phyloP scores from a whole-genome alignment of 1,140 invertebrate genomes.

The Eupeodes corollae region DNA sequence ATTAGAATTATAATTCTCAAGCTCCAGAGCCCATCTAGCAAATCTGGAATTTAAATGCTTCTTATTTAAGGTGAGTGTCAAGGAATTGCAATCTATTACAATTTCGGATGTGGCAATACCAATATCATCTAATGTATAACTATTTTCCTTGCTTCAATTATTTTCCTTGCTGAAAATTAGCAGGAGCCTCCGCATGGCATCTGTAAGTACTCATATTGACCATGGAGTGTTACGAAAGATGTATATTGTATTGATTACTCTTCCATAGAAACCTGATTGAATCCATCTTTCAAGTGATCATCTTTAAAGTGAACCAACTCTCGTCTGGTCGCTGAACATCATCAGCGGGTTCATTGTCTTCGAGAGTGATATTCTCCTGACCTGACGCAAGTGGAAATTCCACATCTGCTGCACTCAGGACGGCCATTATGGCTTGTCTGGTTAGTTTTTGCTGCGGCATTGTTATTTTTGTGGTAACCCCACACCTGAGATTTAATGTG shows the following conservation, averaged over 20 bases:
- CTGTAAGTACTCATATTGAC: too few relatives aligned
- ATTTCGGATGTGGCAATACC: conserved; percentile 23
- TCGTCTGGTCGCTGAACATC: too few relatives aligned
- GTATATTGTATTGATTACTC: conserved; percentile 8
- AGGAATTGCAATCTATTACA: conserved; percentile 32
- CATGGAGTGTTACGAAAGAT: conserved; percentile 10
- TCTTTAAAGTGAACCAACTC: conserved; percentile 7
- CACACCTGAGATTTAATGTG: too few relatives aligned
- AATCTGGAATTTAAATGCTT: conserved; percentile 28
- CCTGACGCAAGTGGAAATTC: too few relatives aligned
- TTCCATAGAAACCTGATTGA: conserved; percentile 8
- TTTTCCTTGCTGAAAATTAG: conserved; percentile 11
- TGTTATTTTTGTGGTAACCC: too few relatives aligned
- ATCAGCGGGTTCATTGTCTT: too few relatives aligned
- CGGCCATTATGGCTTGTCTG: too few relatives aligned
- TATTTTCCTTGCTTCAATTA: neutral
- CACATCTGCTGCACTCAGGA: too few relatives aligned
- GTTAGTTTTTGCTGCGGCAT: too few relatives aligned
- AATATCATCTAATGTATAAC: conserved; percentile 12
- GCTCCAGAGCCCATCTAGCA: conserved; percentile 23
- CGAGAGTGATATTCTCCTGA: too few relatives aligned
- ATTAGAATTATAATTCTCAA: conserved; percentile 23
- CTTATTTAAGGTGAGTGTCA: conserved; percentile 31
- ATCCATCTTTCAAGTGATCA: conserved; percentile 7
- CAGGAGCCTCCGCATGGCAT: too few relatives aligned